These are phyloP conservation scores for Elmis aenea DNA, from an alignment of 2,888 invertebrate species.

Conservation along the genomic window DNA sequence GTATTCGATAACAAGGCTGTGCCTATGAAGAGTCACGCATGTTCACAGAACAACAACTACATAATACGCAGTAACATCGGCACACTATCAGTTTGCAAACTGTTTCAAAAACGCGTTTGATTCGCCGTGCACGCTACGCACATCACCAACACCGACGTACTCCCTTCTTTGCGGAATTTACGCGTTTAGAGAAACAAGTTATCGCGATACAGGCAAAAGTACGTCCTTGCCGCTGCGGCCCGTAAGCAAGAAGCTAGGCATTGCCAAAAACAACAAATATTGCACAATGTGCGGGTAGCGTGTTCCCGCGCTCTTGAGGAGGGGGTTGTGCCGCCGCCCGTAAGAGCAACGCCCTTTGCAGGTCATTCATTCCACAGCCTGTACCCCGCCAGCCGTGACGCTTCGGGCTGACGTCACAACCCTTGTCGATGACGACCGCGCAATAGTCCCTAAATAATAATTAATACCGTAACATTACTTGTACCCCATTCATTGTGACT, in stretches of 20 bases:
- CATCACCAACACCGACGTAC: no score
- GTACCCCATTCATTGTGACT: no score
- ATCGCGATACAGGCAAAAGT: background rate
- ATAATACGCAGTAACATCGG: conserved; percentile 18
- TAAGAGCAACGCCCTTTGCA: conserved; percentile 38
- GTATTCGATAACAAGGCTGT: conserved; percentile 43
- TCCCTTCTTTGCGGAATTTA: no score
- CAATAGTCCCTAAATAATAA: no score
- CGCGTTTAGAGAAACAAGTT: background rate
- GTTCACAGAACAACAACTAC: conserved; percentile 21
- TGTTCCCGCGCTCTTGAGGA: conserved; percentile 14
- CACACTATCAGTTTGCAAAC: background rate
- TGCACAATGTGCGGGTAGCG: conserved; percentile 26
- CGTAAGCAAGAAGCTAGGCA: conserved; percentile 19
- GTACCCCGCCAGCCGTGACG: conserved; percentile 27
- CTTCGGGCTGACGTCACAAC: conserved; percentile 2
- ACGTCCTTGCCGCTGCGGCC: background rate
- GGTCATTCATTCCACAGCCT: conserved; percentile 39
- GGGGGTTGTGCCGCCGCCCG: conserved; percentile 24
- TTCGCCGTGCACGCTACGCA: no score
- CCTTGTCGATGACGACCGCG: background rate
- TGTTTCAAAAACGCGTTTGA: no score
- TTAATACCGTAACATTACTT: no score
- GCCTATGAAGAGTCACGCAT: conserved; percentile 27
- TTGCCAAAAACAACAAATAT: conserved; percentile 30